Percentiles rank a stretch among this genome's conserved stretches.
phyloP scores from a whole-genome alignment of 2,888 invertebrate species.

The Platycheirus rosarum region DNA sequence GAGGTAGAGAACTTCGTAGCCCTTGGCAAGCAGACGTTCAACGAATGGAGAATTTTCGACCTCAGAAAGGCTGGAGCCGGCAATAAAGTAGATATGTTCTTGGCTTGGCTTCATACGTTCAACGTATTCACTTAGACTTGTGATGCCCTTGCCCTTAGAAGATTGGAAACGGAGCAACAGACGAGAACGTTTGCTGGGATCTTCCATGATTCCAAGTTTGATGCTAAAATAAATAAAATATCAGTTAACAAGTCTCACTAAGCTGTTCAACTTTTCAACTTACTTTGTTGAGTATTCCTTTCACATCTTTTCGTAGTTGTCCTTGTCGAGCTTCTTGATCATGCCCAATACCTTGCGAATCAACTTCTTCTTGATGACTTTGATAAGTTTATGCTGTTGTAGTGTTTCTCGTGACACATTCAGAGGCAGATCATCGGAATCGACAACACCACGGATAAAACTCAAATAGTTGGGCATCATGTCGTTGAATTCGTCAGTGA shows the following conservation, averaged over 20 bases:
- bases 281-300: slow-evolving; percentile 99
- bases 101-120: slow-evolving; percentile 97
- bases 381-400: slow-evolving; percentile 99
- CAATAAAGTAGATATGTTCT: slow-evolving; percentile 97
- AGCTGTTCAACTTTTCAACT: slow-evolving; percentile 78
- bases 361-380: slow-evolving; percentile 99
- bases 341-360: slow-evolving; percentile 98
- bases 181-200: slow-evolving; percentile 97
- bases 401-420: slow-evolving; percentile 99
- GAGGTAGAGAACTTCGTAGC: slow-evolving; percentile 97
- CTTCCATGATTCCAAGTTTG: slow-evolving; percentile 98
- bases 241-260: background rate
- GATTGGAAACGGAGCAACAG: slow-evolving; percentile 94
- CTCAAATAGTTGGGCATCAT: slow-evolving; percentile 99
- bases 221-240: slow-evolving; percentile 85
- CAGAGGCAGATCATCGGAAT: slow-evolving; percentile 98
- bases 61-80: slow-evolving; percentile 93
- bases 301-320: slow-evolving; percentile 97
- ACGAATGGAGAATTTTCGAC: slow-evolving; percentile 97
- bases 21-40: slow-evolving; percentile 94
- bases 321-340: slow-evolving; percentile 97
- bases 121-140: slow-evolving; percentile 94
- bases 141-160: slow-evolving; percentile 87
- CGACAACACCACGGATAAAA: slow-evolving; percentile 98
- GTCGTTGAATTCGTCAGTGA: slow-evolving; percentile 99